Percentiles rank a stretch among this genome's conserved stretches.
phyloP scores from a whole-genome alignment of 2,888 invertebrate species.

The Alitta virens region DNA sequence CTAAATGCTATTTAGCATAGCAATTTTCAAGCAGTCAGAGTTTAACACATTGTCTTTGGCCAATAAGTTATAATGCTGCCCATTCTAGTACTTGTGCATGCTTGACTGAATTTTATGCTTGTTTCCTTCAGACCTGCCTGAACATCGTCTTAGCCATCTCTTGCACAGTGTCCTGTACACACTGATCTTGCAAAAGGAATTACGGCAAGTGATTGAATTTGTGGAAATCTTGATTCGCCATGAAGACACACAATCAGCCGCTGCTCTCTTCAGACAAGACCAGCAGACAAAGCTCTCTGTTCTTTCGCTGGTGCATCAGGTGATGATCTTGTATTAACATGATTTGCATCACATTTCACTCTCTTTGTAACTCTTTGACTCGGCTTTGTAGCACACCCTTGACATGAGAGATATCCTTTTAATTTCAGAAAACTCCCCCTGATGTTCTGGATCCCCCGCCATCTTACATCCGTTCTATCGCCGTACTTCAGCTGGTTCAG shows the following conservation, averaged over 20 bases:
- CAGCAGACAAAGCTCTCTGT: conserved; percentile 9
- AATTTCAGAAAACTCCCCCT: too few relatives aligned
- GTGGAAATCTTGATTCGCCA: conserved; percentile 23
- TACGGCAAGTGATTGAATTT: conserved; percentile 24
- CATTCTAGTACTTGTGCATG: too few relatives aligned
- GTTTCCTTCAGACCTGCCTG: too few relatives aligned
- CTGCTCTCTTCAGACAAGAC: conserved; percentile 17
- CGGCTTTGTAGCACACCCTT: too few relatives aligned
- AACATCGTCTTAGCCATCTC: conserved; percentile 15
- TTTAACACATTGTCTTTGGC: too few relatives aligned
- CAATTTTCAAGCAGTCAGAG: too few relatives aligned
- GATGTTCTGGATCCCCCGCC: not conserved
- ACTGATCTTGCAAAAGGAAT: conserved; percentile 33
- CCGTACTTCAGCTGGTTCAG: conserved; percentile 23
- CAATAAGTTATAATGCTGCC: too few relatives aligned
- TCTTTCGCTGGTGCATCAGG: conserved; percentile 24
- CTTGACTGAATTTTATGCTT: too few relatives aligned
- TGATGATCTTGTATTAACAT: not conserved
- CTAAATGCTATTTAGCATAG: too few relatives aligned
- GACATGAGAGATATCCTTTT: too few relatives aligned
- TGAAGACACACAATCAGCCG: conserved; percentile 12
- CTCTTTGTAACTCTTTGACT: too few relatives aligned
- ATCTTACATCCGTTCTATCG: conserved; percentile 3
- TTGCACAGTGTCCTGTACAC: conserved; percentile 51
- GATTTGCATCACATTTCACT: too few relatives aligned